Evolutionary conservation across 2,797 vertebrate species (phyloP).

Genomic region (Sandelia bainsii): DNA sequence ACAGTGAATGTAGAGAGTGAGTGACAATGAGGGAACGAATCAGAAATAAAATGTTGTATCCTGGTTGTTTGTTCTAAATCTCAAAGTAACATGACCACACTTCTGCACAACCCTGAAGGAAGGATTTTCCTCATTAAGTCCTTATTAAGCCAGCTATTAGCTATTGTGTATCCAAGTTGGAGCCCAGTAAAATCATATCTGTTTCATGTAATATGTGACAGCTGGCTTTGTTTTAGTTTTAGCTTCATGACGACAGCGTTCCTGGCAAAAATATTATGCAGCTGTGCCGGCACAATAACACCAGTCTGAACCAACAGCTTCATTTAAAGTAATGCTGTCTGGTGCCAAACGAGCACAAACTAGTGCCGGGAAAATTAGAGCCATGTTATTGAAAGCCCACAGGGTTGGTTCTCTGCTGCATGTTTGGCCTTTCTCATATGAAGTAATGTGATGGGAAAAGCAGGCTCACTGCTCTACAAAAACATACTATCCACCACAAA

Average conservation of each 20-base stretch:
- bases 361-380: slow-evolving; percentile 46
- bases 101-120: too few relatives aligned
- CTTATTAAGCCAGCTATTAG: background rate
- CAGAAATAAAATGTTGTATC: too few relatives aligned
- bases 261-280: slow-evolving; percentile 30
- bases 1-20: too few relatives aligned
- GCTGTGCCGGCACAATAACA: slow-evolving; percentile 31
- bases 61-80: too few relatives aligned
- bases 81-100: too few relatives aligned
- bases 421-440: slow-evolving; percentile 52
- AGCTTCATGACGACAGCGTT: slow-evolving; percentile 16
- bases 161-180: too few relatives aligned
- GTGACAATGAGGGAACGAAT: too few relatives aligned
- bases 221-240: slow-evolving; percentile 17
- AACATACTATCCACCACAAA: slow-evolving; percentile 65
- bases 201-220: slow-evolving; percentile 5
- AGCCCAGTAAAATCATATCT: background rate
- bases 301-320: slow-evolving; percentile 32
- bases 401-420: slow-evolving; percentile 50
- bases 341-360: slow-evolving; percentile 3
- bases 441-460: slow-evolving; percentile 59
- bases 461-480: slow-evolving; percentile 55
- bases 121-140: too few relatives aligned
- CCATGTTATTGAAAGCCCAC: slow-evolving; percentile 45
- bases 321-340: slow-evolving; percentile 27